A percentile compares a stretch with the other conserved stretches of the same genome.
These are phyloP conservation scores for Thumatha senex DNA, from an alignment of 2,888 invertebrate species.

Conservation along the genomic window DNA sequence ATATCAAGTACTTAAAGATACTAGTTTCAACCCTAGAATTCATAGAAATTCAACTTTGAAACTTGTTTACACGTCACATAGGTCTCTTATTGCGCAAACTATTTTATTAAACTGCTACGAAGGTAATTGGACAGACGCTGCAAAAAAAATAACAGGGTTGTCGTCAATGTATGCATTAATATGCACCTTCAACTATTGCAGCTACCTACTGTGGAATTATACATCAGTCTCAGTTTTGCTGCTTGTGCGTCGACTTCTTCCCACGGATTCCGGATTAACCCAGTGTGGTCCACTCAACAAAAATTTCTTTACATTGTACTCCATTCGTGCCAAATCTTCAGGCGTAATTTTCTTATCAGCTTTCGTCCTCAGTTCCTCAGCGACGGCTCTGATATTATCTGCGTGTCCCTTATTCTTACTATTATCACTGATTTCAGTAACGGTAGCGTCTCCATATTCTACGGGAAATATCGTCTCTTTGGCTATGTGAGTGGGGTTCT, in stretches of 20 bases:
- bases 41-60: too few species aligned
- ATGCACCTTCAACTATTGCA: conserved; percentile 34
- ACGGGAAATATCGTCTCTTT: conserved; percentile 77
- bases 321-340: conserved; percentile 88
- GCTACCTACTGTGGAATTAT: conserved; percentile 63
- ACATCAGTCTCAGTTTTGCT: conserved; percentile 84
- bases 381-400: conserved; percentile 52
- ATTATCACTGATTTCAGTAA: conserved; percentile 67
- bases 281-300: conserved; percentile 84
- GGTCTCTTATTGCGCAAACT: too few species aligned
- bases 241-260: conserved; percentile 74
- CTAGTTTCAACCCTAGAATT: too few species aligned
- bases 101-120: too few species aligned
- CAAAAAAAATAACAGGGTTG: conserved; percentile 24
- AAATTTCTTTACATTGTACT: conserved; percentile 90
- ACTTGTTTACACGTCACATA: too few species aligned
- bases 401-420: conserved; percentile 49
- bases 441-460: conserved; percentile 64
- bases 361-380: conserved; percentile 57
- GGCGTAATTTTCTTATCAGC: conserved; percentile 71
- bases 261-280: conserved; percentile 56
- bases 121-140: conserved; percentile 12
- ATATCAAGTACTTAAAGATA: too few species aligned
- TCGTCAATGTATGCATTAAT: conserved; percentile 29
- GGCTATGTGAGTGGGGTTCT: conserved; percentile 56